Percentiles rank a stretch among this genome's conserved stretches.
These are phyloP conservation scores for Uropetala carovei DNA, from an alignment of 2,888 invertebrate species.

Conservation along the genomic window DNA sequence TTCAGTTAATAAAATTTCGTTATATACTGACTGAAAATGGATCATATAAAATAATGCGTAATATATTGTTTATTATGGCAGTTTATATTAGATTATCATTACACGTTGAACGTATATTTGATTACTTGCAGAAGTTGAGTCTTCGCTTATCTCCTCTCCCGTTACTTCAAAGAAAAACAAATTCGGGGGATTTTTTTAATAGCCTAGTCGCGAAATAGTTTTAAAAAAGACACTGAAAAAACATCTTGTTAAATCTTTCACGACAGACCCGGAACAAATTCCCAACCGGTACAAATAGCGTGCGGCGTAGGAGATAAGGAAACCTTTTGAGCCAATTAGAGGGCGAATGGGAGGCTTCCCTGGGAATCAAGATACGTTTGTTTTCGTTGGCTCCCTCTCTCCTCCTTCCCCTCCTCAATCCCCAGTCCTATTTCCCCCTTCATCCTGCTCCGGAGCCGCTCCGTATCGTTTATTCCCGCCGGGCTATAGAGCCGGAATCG, in stretches of 20 bases:
- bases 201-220: not conserved
- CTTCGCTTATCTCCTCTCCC: too few species aligned
- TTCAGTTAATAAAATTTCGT: too few species aligned
- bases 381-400: not conserved
- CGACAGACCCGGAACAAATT: constrained; percentile 29
- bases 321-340: constrained; percentile 60
- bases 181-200: not conserved
- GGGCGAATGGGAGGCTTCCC: constrained; percentile 7
- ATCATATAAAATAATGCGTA: too few species aligned
- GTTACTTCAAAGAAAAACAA: too few species aligned
- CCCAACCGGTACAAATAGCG: constrained; percentile 54
- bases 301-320: constrained; percentile 59
- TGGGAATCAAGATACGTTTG: constrained; percentile 32
- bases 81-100: too few species aligned
- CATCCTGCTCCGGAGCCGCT: not conserved
- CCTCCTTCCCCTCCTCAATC: too few species aligned
- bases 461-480: constrained; percentile 20
- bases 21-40: too few species aligned
- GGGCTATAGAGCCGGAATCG: constrained; percentile 24
- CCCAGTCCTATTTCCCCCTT: too few species aligned
- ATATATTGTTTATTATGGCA: too few species aligned
- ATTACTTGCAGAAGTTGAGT: too few species aligned
- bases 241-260: constrained; percentile 21
- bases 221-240: not conserved
- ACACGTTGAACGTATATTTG: too few species aligned